phyloP scores from a whole-genome alignment of 2,888 invertebrate species.

The Harpalus rufipes region DNA sequence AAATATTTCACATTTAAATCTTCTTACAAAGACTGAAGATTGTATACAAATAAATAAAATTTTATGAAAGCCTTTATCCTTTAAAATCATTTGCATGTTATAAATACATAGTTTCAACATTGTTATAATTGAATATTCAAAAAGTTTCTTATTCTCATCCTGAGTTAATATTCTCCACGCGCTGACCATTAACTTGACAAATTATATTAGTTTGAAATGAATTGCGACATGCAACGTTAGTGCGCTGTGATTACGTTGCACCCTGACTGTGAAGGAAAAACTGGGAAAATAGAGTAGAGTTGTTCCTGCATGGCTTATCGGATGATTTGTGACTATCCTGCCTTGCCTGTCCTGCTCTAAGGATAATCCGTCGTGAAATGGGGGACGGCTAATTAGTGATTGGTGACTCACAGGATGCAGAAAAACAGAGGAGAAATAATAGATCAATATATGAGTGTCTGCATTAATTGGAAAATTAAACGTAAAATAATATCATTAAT shows the following conservation, averaged over 20 bases:
- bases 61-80: too few relatives aligned
- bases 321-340: constrained; percentile 40
- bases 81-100: too few relatives aligned
- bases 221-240: constrained; percentile 44
- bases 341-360: background rate
- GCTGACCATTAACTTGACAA: constrained; percentile 50
- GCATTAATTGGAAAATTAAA: background rate
- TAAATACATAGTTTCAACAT: background rate
- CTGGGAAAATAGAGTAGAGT: constrained; percentile 22
- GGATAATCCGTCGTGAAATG: constrained; percentile 5
- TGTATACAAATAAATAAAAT: too few relatives aligned
- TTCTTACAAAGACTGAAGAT: too few relatives aligned
- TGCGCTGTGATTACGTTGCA: constrained; percentile 18
- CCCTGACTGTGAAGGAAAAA: constrained; percentile 23
- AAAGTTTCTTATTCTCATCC: background rate
- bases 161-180: constrained; percentile 16
- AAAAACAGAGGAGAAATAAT: background rate
- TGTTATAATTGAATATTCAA: background rate
- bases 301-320: constrained; percentile 46
- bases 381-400: constrained; percentile 49
- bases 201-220: constrained; percentile 48
- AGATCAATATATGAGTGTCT: background rate
- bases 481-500: background rate
- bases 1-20: too few relatives aligned
- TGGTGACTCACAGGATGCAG: constrained; percentile 39